Conservation (phyloP, 2,888 invertebrate species). For the Azorinus chamasolen region DNA sequence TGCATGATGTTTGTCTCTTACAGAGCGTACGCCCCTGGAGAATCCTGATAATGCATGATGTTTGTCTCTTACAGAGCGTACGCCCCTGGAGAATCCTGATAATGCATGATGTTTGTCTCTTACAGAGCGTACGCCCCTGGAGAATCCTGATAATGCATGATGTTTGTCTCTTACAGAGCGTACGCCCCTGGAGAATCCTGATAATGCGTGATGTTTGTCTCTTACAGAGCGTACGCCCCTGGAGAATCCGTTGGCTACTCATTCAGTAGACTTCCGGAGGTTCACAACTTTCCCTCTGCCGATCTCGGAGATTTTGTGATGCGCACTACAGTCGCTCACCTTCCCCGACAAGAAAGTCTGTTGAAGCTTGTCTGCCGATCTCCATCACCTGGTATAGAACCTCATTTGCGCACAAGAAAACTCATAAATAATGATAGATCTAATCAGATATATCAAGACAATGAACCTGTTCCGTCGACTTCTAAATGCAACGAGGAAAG, state of each 20-base stretch:
- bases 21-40: no score
- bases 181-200: no score
- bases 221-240: conserved; percentile 89
- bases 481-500: conserved; percentile 40
- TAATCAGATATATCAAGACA: neutral
- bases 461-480: conserved; percentile 47
- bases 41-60: no score
- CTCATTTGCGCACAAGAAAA: conserved; percentile 29
- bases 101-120: no score
- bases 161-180: no score
- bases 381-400: conserved; percentile 30
- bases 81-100: no score
- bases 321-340: conserved; percentile 88
- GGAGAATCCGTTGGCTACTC: conserved; percentile 89
- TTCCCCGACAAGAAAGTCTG: conserved; percentile 66
- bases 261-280: conserved; percentile 84
- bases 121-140: no score
- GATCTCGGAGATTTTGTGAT: conserved; percentile 83
- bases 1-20: no score
- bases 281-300: conserved; percentile 82
- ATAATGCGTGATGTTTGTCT: no score
- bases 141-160: no score
- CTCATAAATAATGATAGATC: conserved; percentile 5
- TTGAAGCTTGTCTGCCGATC: conserved; percentile 60
- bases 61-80: no score